phyloP scores from a whole-genome alignment of 1,140 invertebrate genomes.

The Carcinoscorpius rotundicauda region DNA sequence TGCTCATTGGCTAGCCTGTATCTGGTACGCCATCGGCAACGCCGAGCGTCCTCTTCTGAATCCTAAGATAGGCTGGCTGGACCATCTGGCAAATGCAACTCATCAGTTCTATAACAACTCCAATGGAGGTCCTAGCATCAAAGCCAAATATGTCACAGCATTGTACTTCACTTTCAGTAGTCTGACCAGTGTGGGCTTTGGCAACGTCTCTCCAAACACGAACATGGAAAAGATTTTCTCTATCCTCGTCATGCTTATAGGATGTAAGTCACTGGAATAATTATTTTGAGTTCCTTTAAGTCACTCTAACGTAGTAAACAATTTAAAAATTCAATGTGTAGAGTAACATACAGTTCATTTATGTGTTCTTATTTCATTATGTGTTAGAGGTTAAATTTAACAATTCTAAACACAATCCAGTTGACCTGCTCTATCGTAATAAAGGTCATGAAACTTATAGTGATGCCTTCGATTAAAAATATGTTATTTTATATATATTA shows the following conservation, averaged over 20 bases:
- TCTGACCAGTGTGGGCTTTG: conserved; percentile 95
- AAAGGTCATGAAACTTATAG: no score
- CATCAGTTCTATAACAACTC: conserved; percentile 69
- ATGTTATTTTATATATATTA: no score
- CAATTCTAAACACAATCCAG: no score
- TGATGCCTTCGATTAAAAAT: no score
- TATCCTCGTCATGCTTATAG: conserved; percentile 85
- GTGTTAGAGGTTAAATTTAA: no score
- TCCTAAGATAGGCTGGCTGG: conserved; percentile 80
- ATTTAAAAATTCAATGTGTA: no score
- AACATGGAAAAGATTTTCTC: conserved; percentile 91
- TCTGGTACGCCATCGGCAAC: conserved; percentile 97
- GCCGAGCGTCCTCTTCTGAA: conserved; percentile 64
- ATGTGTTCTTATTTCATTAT: no score
- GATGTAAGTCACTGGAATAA: conserved; percentile 57
- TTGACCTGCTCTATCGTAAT: no score
- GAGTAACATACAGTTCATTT: no score
- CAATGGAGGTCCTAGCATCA: conserved; percentile 57
- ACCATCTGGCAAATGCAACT: conserved; percentile 78
- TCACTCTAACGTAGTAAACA: no score
- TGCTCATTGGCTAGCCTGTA: conserved; percentile 97
- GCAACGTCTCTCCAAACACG: conserved; percentile 94
- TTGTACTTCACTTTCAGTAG: conserved; percentile 97
- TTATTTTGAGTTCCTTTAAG: no score
- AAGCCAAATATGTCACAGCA: conserved; percentile 55